Evolutionary conservation across 2,113 vertebrate genomes (phyloP), one percentile per base, ranked within the genome.

Genomic region (Antennarius striatus): DNA sequence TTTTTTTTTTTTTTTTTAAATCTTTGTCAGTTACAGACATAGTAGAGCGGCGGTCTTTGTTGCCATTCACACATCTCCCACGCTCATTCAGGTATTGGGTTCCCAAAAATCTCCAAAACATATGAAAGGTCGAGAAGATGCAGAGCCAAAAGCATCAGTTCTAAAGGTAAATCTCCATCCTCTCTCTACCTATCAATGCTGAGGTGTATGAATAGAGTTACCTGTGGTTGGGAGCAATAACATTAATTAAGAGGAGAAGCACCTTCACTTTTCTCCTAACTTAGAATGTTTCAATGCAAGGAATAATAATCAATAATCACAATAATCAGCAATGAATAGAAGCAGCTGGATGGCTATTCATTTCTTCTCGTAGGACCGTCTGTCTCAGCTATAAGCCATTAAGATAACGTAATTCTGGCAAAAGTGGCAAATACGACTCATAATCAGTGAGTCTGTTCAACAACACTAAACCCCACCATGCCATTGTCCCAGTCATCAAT

Each of bases 21-120:
- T 91, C 88, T 86, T 73, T 86, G 82, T 84, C 91, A 83, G 84
- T 90, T 80, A 59, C 75, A 68, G 80, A 82, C 80, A 81, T 75
- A 47, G 71, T 16, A 39, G 53, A 67, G 76, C 79, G 71, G 80
- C 81, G 39, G 68, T 82, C 77, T 84, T 65, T 77, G 54, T 61
- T 30, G 36, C 42, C 57, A 3, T 59, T 59, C 68, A 59, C 49
- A 60, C 53, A 53, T 67, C 16, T 75, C 57, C 78, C 71, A 56
- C 45, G 67, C 36, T 84, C 81, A 56, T 53, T 75, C 43, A 59
- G 76, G 47, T 80, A 74, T 57, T 61, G 60, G 67, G 51, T 80
- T 71, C 59, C 63, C 13, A 36, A 73, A 75, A 77, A 69, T 65
- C 71, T 17, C 32, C 60, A 66, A 72, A 71, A 47, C 36, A 63